These are phyloP conservation scores for Volucella zonaria DNA, from an alignment of 2,888 invertebrate genomes.

Conservation along the genomic window DNA sequence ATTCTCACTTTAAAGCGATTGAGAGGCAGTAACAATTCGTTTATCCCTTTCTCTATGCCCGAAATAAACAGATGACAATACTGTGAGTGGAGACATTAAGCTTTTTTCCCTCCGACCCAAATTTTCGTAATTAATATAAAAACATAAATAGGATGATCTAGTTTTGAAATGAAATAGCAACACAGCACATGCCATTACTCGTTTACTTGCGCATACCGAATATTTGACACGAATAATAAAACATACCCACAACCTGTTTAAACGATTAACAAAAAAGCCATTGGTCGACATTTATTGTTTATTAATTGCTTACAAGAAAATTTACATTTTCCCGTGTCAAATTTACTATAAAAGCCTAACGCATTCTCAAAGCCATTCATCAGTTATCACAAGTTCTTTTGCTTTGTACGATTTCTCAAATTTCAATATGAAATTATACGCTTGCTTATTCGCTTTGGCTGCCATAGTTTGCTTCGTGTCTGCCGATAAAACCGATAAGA, in stretches of 20 bases:
- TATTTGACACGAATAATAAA: no score
- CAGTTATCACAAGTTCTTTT: conserved; percentile 55
- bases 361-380: conserved; percentile 6
- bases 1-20: no score
- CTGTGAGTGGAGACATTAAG: no score
- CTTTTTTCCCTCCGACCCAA: no score
- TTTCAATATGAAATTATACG: conserved; percentile 78
- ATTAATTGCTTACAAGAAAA: conserved; percentile 15
- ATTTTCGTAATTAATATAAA: no score
- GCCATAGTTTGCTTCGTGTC: conserved; percentile 76
- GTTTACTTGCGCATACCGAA: no score
- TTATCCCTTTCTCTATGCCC: no score
- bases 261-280: neutral
- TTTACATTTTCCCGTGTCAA: conserved; percentile 1
- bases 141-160: no score
- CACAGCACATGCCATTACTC: no score
- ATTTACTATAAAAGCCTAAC: conserved; percentile 48
- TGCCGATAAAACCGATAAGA: conserved; percentile 73
- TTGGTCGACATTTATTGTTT: neutral
- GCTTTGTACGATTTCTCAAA: conserved; percentile 26
- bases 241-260: neutral
- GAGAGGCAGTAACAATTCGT: no score
- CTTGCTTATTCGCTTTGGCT: conserved; percentile 76
- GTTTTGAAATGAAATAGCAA: no score
- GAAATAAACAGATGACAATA: no score